Base-by-base conservation (phyloP, 2,888 invertebrate species). In the Chalcosyrphus nemorum region DNA sequence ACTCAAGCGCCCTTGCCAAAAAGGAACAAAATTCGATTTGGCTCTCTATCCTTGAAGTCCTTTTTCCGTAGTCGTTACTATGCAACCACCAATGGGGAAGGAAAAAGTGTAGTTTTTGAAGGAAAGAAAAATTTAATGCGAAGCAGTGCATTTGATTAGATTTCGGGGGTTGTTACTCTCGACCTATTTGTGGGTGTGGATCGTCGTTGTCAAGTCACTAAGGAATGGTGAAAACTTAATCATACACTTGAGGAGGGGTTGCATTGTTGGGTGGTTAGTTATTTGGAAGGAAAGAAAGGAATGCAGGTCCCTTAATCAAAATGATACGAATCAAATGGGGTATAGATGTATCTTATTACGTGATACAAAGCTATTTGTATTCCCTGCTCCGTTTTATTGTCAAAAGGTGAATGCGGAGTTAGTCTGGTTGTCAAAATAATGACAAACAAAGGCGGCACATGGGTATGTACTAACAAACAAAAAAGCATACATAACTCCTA, bases 191-290 rank as follows among this genome's bases (percentile, higher is more conserved):
- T n/a, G n/a, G n/a, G n/a, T n/a, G 19, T 21, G 29, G 32, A n/a
- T 59, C 41, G 32, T 45, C 50, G 47, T 29, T 11, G 57, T 35
- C 32, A 15, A 54, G 32, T 63, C 56, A 56, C 56, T 45, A 21
- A 50, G 81, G 70, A 57, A 70, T 81, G 50, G 63, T 63, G 70
- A 70, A 81, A 75, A 81, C 75, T 81, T 70, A 75, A 81, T 81
- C 75, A 81, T 63, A 47, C 68, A 71, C 56, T 71, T 54, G 32
- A 70, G 61, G 35, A 56, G 70, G 68, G 77, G 61, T 54, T 68
- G 61, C 47, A 45, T 45, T 47, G 32, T 32, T 32, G 32, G 2
- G 2, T 38, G 54, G 63, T 38, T 19, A 50, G 13, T 19, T 1
- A n/a, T n/a, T n/a, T n/a, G n/a, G n/a, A n/a, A n/a, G 57, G 19